Base-by-base conservation (phyloP, 2,797 vertebrate genomes). In the Enoplosus armatus region DNA sequence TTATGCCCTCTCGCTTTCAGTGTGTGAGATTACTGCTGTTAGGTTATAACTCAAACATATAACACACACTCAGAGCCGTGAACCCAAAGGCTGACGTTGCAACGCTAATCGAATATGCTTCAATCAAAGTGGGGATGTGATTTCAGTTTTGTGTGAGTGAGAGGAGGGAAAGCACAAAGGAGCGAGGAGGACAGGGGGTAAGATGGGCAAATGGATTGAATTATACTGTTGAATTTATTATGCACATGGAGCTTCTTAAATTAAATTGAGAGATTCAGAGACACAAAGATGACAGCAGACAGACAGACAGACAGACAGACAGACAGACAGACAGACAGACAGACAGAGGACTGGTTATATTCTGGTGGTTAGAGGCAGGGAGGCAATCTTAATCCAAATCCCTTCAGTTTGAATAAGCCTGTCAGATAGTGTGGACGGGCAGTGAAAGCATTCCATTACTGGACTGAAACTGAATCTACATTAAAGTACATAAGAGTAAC, bases 311-410 rank as follows among this genome's bases (percentile, higher is more conserved):
- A 41, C 31, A 66, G 68, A 48, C 0, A 31, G 29, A 41, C 31
- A 66, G 68, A 48, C 0, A 31, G 31, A 67, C 16, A 41, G 31
- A n/a, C 18, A 27, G n/a, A 51, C 54, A 59, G 47, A 31, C 31
- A 66, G 68, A 48, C 0, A 31, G 29, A 41, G 24, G 47, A 48
- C 45, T 2, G 37, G 2, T 45, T 60, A 20, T 41, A 41, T n/a
- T 51, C 61, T 59, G 29, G 31, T 31, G 50, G 22, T 54, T 16
- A n/a, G 73, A 55, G 9, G 54, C 33, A 16, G 53, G n/a, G 20
- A 56, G 41, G 1, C 35, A 39, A 75, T 77, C 61, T 77, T 60
- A 67, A 81, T 79, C 66, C 55, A 68, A 60, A 87, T 66, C 79
- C 65, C 26, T 74, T 65, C 47, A 14, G 48, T 61, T 55, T 82